These are phyloP conservation scores for Polyommatus icarus DNA, from an alignment of 2,888 invertebrate genomes.

Conservation along the genomic window DNA sequence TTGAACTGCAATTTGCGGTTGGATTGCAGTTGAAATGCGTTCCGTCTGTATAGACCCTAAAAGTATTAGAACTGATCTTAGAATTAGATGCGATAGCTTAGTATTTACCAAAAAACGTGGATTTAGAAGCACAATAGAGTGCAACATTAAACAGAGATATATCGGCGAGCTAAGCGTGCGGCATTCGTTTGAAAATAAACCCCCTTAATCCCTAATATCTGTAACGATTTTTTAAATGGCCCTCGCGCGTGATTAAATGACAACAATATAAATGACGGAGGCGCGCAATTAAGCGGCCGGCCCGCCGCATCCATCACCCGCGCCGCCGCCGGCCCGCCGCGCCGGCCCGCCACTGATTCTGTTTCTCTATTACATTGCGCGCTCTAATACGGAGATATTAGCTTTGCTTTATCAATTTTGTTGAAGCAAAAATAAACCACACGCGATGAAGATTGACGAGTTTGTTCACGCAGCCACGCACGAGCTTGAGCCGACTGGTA, in stretches of 20 bases:
- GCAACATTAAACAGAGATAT: background rate
- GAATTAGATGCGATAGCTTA: background rate
- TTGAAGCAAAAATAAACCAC: background rate
- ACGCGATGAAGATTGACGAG: background rate
- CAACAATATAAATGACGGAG: slow-evolving; percentile 66
- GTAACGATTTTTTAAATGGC: slow-evolving; percentile 41
- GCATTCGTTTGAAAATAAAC: slow-evolving; percentile 26
- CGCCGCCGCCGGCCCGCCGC: slow-evolving; percentile 43
- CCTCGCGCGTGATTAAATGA: slow-evolving; percentile 59
- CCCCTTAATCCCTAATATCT: slow-evolving; percentile 34
- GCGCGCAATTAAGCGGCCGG: slow-evolving; percentile 57
- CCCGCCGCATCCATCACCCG: slow-evolving; percentile 60
- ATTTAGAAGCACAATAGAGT: background rate
- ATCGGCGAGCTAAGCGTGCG: background rate
- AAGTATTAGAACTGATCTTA: background rate
- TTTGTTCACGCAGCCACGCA: background rate
- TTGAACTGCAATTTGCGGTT: no score
- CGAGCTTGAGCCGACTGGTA: background rate
- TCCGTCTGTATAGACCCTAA: no score
- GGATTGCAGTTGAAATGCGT: no score
- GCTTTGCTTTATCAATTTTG: slow-evolving; percentile 11
- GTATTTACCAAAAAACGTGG: background rate
- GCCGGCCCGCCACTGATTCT: slow-evolving; percentile 55
- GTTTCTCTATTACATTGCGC: slow-evolving; percentile 49
- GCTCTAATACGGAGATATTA: slow-evolving; percentile 22